Evolutionary conservation across 2,888 invertebrate genomes (phyloP), one percentile per base, ranked within the genome.

Genomic region (Pycnomerus fuliginosus): DNA sequence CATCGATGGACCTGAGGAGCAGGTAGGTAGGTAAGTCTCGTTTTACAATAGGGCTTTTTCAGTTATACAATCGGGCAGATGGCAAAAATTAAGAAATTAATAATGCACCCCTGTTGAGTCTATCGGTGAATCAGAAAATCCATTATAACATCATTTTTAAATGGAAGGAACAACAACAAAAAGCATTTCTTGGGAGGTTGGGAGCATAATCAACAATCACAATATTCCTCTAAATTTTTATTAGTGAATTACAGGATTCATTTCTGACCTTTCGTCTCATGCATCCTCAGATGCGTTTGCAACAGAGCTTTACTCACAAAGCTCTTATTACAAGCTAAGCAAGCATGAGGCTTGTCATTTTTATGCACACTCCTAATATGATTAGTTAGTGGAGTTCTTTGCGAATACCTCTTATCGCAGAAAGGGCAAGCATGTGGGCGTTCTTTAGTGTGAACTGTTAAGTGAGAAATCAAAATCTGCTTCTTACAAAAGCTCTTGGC

Each of bases 401-500:
- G 57, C 1, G 53, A 52, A 16, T 29, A 43, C 20, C 14, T 31
- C 17, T 43, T 43, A 8, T 33, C 38, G 14, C 44, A 44, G 33
- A 28, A 15, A 2, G 11, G 10, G 16, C 46, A 46, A 16, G 41
- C 30, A 22, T 37, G 33, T 1, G 46, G 46, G 47, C 74, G 76
- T 15, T 76, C 75, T 0, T 76, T 76, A n/a, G 74, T 77, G 44
- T 79, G 79, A 28, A 74, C 75, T 1, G 73, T 60, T 71, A 74
- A 74, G 50, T 79, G 79, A 10, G 44, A 50, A 23, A 44, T 44
- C 34, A 64, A 46, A 32, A 56, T 41, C 20, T 42, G 50, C 39
- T 52, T 60, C 13, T 52, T 62, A 7, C 50, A 50, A 40, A 64
- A 64, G 3, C 54, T 45, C 45, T 58, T 60, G 5, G 44, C 34